A percentile compares a stretch with the other conserved stretches of the same genome.
Conservation (phyloP, 2,888 invertebrate genomes). For the Leucozona laternaria region DNA sequence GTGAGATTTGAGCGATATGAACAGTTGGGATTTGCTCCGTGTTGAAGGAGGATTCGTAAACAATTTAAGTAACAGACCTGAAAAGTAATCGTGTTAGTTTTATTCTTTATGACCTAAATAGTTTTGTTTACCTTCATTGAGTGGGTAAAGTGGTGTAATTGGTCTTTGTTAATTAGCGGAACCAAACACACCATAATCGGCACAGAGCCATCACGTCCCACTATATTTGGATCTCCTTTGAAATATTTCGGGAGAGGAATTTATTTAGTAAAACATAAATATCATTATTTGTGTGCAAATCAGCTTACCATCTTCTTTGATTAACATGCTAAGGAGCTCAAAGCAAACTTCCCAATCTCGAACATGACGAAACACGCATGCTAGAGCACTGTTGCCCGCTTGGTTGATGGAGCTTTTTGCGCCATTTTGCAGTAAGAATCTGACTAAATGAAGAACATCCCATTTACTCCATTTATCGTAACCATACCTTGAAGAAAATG, state of each 20-base stretch:
- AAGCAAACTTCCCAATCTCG: conserved; percentile 88
- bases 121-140: conserved; percentile 87
- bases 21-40: conserved; percentile 90
- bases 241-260: background rate
- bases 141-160: conserved; percentile 89
- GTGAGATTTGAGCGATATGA: conserved; percentile 88
- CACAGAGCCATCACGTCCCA: conserved; percentile 89
- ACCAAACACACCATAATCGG: conserved; percentile 91
- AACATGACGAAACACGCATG: conserved; percentile 89
- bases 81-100: conserved; percentile 83
- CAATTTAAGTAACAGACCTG: conserved; percentile 90
- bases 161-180: conserved; percentile 90
- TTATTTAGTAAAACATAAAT: background rate
- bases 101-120: conserved; percentile 77
- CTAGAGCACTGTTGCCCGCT: conserved; percentile 88
- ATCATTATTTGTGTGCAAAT: background rate
- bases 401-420: conserved; percentile 89
- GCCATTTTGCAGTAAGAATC: conserved; percentile 87
- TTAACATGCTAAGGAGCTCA: conserved; percentile 83
- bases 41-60: conserved; percentile 87
- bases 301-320: conserved; percentile 82
- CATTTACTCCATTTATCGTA: conserved; percentile 90
- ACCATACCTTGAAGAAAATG: conserved; percentile 84
- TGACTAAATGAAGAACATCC: conserved; percentile 89
- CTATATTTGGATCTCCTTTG: conserved; percentile 87